Evolutionary conservation across 1,140 invertebrate species (phyloP).

Genomic region (Bombus haemorrhoidalis): DNA sequence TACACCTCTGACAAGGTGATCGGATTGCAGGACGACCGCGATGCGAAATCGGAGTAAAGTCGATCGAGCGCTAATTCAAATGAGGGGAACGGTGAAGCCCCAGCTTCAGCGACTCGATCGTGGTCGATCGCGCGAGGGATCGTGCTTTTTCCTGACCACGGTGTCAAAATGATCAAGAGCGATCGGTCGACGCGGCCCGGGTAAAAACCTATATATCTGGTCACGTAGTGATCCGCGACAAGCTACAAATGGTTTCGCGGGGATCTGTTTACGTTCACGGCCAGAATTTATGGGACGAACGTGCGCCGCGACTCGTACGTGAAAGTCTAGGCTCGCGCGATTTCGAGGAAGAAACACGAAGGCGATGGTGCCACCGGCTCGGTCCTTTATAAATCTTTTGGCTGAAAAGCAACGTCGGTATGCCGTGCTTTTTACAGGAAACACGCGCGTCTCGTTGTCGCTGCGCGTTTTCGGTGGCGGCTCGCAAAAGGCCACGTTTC

Average conservation of each 20-base stretch:
- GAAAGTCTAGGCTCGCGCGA: constrained; percentile 46
- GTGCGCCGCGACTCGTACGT: constrained; percentile 32
- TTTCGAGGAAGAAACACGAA: constrained; percentile 35
- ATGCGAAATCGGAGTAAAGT: constrained; percentile 25
- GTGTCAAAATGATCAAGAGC: constrained; percentile 54
- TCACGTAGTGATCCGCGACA: constrained; percentile 47
- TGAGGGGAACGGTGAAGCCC: not conserved
- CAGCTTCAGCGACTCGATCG: too few species aligned
- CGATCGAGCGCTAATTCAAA: constrained; percentile 23
- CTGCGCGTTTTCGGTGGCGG: constrained; percentile 36
- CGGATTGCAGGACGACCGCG: constrained; percentile 14
- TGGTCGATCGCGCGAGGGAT: not conserved
- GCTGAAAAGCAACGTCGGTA: constrained; percentile 24
- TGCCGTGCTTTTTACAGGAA: constrained; percentile 45
- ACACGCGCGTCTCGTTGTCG: constrained; percentile 23
- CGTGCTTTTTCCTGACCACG: constrained; percentile 1
- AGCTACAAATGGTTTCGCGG: constrained; percentile 48
- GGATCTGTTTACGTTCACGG: constrained; percentile 46
- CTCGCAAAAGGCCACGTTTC: constrained; percentile 2
- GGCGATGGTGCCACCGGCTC: not conserved
- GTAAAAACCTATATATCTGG: constrained; percentile 44
- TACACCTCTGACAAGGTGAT: constrained; percentile 4
- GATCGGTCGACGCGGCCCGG: not conserved
- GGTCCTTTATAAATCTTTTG: constrained; percentile 49
- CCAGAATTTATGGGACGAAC: constrained; percentile 47